phyloP scores from a whole-genome alignment of 2,797 vertebrate genomes.

The Falco cherrug region DNA sequence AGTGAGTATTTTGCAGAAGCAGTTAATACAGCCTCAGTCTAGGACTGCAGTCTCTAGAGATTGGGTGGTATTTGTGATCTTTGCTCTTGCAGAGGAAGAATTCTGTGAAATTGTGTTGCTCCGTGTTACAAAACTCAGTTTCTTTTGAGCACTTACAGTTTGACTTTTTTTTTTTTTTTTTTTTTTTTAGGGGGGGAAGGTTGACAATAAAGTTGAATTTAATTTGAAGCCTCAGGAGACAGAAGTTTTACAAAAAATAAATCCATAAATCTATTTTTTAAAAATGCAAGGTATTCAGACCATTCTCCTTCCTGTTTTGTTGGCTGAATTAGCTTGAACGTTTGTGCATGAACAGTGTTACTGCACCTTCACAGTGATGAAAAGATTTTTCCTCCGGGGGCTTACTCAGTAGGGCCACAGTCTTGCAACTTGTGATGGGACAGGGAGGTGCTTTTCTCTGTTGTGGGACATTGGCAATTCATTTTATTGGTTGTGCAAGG shows the following conservation, averaged over 20 bases:
- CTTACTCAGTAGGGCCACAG: neutral
- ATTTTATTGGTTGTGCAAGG: neutral
- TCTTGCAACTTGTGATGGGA: neutral
- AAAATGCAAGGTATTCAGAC: neutral
- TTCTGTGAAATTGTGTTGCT: neutral
- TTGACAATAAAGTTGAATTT: neutral
- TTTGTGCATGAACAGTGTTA: neutral
- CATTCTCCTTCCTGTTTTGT: neutral
- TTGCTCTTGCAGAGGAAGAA: neutral
- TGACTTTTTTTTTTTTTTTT: neutral
- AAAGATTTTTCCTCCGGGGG: neutral
- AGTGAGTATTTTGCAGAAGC: neutral
- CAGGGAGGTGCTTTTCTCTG: neutral
- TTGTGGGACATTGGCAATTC: neutral
- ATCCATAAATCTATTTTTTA: accelerated
- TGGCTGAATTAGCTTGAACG: neutral
- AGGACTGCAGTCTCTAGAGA: neutral
- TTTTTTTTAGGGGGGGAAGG: no score
- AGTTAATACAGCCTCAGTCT: neutral
- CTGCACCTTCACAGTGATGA: accelerated
- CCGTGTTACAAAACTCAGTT: neutral
- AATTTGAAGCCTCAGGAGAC: neutral
- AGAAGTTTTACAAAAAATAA: neutral
- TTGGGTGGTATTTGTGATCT: neutral
- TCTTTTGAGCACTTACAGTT: neutral